These are phyloP conservation scores for Coryphaenoides rupestris DNA, from an alignment of 2,113 vertebrate species.

Conservation along the genomic window DNA sequence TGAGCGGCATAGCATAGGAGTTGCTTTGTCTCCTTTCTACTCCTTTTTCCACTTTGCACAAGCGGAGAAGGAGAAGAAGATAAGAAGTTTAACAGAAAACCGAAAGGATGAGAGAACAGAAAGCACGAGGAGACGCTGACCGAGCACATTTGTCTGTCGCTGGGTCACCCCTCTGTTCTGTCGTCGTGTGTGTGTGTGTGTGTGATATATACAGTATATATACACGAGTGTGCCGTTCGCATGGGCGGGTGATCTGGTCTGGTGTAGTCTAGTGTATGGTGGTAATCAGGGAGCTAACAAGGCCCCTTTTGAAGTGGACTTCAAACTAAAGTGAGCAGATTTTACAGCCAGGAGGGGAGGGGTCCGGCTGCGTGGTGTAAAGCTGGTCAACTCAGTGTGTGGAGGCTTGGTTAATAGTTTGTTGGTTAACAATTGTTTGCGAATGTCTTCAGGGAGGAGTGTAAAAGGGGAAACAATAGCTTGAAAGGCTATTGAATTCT, in stretches of 20 bases:
- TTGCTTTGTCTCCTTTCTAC: constrained; percentile 31
- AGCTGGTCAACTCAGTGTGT: constrained; percentile 21
- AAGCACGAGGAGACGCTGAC: too few species aligned
- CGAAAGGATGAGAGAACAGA: too few species aligned
- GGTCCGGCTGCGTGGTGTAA: background rate
- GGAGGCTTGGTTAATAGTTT: too few species aligned
- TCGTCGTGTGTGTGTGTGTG: too few species aligned
- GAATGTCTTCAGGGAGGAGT: too few species aligned
- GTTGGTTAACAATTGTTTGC: too few species aligned
- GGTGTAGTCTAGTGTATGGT: background rate
- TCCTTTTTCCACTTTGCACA: constrained; percentile 1
- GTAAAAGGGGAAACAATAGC: too few species aligned
- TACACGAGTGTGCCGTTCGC: background rate
- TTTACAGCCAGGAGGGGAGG: constrained; percentile 7
- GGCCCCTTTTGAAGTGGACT: too few species aligned
- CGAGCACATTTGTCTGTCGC: too few species aligned
- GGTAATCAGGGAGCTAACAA: constrained; percentile 2
- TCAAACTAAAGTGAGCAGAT: background rate
- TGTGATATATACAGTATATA: too few species aligned
- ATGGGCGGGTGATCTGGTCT: constrained; percentile 15
- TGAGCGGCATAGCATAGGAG: constrained; percentile 8
- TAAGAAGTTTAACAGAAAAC: too few species aligned
- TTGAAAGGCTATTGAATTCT: too few species aligned
- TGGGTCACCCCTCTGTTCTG: background rate
- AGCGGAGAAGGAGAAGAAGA: background rate